Evolutionary conservation across 2,113 vertebrate genomes (phyloP).

Genomic region (Chiloscyllium plagiosum): DNA sequence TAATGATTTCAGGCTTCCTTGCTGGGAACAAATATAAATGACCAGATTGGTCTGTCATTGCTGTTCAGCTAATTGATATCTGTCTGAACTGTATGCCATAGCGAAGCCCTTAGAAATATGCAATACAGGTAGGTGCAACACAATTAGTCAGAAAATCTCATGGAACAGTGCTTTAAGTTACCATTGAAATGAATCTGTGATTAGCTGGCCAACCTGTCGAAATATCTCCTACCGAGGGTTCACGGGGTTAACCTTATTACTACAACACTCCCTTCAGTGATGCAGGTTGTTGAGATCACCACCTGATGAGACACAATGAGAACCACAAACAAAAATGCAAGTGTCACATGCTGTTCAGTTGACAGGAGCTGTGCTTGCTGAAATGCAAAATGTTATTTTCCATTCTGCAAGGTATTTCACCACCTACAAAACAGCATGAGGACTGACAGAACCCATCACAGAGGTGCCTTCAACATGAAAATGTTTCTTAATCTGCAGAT

Average conservation of each 20-base stretch:
- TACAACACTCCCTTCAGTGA: background rate
- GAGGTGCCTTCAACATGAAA: background rate
- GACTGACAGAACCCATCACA: background rate
- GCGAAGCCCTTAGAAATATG: background rate
- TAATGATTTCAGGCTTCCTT: background rate
- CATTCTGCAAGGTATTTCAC: background rate
- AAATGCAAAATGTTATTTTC: background rate
- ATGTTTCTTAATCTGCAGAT: background rate
- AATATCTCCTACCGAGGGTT: background rate
- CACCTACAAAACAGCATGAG: background rate
- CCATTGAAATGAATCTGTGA: background rate
- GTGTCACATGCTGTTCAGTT: background rate
- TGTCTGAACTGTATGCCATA: background rate
- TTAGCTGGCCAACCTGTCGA: background rate
- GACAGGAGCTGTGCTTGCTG: background rate
- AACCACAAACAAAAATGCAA: background rate
- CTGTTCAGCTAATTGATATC: background rate
- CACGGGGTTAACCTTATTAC: background rate
- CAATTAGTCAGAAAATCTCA: background rate
- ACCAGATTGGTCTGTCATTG: background rate
- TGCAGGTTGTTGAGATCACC: background rate
- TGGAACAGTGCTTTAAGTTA: background rate
- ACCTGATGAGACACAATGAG: background rate
- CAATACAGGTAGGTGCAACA: background rate
- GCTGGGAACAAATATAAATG: background rate